phyloP scores from a whole-genome alignment of 2,888 invertebrate species.

The Drosophila sordidapex region DNA sequence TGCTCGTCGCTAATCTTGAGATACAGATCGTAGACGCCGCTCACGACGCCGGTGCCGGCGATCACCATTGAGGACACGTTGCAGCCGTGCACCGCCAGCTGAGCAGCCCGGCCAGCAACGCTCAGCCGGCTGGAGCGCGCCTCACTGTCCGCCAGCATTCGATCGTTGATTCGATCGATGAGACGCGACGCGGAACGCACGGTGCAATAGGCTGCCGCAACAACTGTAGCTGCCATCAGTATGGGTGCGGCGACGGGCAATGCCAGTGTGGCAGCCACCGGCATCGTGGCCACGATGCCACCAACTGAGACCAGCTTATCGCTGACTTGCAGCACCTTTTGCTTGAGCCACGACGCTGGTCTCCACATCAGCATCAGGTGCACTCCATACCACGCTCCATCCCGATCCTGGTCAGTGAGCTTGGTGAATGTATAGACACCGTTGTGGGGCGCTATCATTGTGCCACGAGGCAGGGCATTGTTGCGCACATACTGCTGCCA shows the following conservation, averaged over 20 bases:
- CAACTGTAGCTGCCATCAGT: conserved; percentile 58
- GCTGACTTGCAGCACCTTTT: conserved; percentile 48
- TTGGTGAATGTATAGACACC: conserved; percentile 80
- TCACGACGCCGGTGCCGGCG: conserved; percentile 72
- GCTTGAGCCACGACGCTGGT: conserved; percentile 53
- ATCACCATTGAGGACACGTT: conserved; percentile 72
- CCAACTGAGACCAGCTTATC: conserved; percentile 70
- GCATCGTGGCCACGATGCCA: conserved; percentile 64
- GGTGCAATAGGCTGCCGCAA: conserved; percentile 68
- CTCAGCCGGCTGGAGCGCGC: conserved; percentile 79
- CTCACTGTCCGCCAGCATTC: conserved; percentile 52
- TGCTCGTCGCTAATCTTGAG: conserved; percentile 73
- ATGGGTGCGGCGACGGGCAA: conserved; percentile 64
- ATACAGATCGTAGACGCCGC: conserved; percentile 72
- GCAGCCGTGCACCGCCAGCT: conserved; percentile 67
- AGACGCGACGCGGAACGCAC: conserved; percentile 65
- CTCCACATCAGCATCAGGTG: conserved; percentile 65
- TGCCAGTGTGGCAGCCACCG: conserved; percentile 59
- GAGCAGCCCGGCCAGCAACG: conserved; percentile 63
- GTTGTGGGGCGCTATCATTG: conserved; percentile 84
- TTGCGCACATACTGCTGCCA: conserved; percentile 84
- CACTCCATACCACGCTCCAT: conserved; percentile 31
- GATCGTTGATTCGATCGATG: conserved; percentile 25
- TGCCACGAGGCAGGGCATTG: conserved; percentile 84
- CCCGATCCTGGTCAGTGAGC: conserved; percentile 6